A percentile compares a stretch with the other conserved stretches of the same genome.
Evolutionary conservation across 2,888 invertebrate genomes (phyloP).

Genomic region (Sialis lutaria): DNA sequence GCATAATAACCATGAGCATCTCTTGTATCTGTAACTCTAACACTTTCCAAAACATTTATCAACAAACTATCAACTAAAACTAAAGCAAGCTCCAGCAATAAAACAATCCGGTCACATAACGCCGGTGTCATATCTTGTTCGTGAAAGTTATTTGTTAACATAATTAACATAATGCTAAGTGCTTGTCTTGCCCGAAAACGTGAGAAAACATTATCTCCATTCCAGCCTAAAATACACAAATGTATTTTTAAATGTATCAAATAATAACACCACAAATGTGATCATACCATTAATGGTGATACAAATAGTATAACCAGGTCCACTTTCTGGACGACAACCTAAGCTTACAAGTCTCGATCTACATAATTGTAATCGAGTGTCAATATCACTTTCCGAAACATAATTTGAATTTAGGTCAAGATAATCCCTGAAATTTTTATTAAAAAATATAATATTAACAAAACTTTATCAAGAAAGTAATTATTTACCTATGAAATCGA

Average conservation of each 20-base stretch:
- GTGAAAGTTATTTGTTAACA: background rate
- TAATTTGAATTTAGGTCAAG: too few relatives aligned
- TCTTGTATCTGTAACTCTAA: background rate
- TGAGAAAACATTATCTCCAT: background rate
- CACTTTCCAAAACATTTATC: conserved; percentile 1
- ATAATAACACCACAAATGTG: too few relatives aligned
- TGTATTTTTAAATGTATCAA: too few relatives aligned
- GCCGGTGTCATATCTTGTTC: background rate
- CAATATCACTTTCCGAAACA: background rate
- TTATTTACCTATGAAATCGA: background rate
- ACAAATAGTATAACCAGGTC: too few relatives aligned
- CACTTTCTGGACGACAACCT: background rate
- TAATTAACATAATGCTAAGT: background rate
- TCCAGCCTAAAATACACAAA: too few relatives aligned
- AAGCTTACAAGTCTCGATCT: background rate
- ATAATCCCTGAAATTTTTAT: too few relatives aligned
- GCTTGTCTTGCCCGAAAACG: background rate
- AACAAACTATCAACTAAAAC: conserved; percentile 2
- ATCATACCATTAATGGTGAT: too few relatives aligned
- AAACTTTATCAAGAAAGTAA: too few relatives aligned
- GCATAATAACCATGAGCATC: background rate
- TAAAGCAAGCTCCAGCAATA: background rate
- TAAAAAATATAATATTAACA: too few relatives aligned
- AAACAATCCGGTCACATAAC: background rate
- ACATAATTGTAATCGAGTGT: background rate